A percentile compares a stretch with the other conserved stretches of the same genome.
These are phyloP conservation scores for Tethya wilhelma DNA, from an alignment of 37 sponge, comb jelly and placozoan species.

Conservation along the genomic window DNA sequence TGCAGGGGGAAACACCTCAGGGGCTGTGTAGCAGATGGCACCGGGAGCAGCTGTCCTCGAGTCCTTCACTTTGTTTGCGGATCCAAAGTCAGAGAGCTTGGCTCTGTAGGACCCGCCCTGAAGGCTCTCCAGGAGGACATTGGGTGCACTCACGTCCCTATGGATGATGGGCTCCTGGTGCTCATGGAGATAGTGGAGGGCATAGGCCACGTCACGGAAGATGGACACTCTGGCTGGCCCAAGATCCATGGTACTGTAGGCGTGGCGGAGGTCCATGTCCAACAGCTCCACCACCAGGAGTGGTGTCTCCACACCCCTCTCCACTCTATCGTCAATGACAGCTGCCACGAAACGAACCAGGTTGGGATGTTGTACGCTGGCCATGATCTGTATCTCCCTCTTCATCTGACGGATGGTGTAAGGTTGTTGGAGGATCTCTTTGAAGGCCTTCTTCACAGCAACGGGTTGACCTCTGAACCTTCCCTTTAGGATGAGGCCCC, in stretches of 20 bases:
- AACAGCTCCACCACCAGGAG: constrained; percentile 71
- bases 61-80: constrained; percentile 56
- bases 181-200: constrained; percentile 72
- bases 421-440: constrained; percentile 16
- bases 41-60: constrained; percentile 43
- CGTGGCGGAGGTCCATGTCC: constrained; percentile 58
- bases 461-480: constrained; percentile 52
- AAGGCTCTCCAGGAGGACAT: constrained; percentile 55
- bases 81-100: constrained; percentile 79
- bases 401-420: constrained; percentile 14
- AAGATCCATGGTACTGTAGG: constrained; percentile 7
- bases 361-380: constrained; percentile 62
- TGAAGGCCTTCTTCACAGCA: constrained; percentile 69
- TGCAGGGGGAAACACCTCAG: constrained; percentile 47
- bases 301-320: constrained; percentile 1
- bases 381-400: constrained; percentile 57
- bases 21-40: constrained; percentile 64
- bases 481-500: constrained; percentile 59
- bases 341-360: constrained; percentile 65
- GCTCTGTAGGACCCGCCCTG: constrained; percentile 38
- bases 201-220: constrained; percentile 55
- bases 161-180: constrained; percentile 72
- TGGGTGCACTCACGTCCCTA: constrained; percentile 78
- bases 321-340: constrained; percentile 35
- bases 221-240: no score